Percentiles rank a stretch among this genome's conserved stretches.
Evolutionary conservation across 2,888 invertebrate genomes (phyloP).

Genomic region (Itoplectis maculator): DNA sequence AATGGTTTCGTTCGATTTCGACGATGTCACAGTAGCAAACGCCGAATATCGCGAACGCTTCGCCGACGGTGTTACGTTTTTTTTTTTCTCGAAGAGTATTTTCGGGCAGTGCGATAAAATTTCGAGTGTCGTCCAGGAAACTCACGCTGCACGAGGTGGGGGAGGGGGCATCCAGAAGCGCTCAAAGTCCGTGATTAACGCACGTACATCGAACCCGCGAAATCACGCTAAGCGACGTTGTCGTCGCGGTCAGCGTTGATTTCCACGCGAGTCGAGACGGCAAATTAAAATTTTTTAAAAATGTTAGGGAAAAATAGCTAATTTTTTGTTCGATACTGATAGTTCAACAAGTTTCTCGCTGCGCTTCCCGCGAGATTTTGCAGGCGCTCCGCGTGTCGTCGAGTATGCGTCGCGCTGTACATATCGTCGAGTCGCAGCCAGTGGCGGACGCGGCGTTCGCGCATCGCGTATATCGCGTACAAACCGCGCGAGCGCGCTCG

Average conservation of each 20-base stretch:
- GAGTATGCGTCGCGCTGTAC: no score
- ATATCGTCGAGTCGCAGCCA: constrained; percentile 26
- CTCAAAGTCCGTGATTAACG: constrained; percentile 44
- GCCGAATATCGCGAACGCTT: no score
- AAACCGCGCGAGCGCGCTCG: no score
- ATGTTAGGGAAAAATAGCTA: no score
- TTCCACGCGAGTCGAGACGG: constrained; percentile 32
- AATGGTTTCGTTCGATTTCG: no score
- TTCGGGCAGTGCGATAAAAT: background rate
- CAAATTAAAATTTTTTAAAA: no score
- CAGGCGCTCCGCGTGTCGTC: no score
- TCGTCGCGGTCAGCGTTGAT: constrained; percentile 18
- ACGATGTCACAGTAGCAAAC: no score
- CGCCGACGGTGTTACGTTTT: no score
- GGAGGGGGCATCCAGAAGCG: background rate
- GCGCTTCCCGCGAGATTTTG: background rate
- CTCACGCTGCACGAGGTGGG: background rate
- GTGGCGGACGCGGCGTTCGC: constrained; percentile 33
- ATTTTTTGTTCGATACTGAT: no score
- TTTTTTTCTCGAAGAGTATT: background rate
- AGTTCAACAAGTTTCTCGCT: no score
- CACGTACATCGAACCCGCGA: constrained; percentile 41
- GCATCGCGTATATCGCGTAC: no score
- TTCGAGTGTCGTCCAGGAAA: background rate
- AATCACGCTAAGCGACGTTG: constrained; percentile 27